phyloP scores from a whole-genome alignment of 2,797 vertebrate genomes.

The Clarias pachynema region DNA sequence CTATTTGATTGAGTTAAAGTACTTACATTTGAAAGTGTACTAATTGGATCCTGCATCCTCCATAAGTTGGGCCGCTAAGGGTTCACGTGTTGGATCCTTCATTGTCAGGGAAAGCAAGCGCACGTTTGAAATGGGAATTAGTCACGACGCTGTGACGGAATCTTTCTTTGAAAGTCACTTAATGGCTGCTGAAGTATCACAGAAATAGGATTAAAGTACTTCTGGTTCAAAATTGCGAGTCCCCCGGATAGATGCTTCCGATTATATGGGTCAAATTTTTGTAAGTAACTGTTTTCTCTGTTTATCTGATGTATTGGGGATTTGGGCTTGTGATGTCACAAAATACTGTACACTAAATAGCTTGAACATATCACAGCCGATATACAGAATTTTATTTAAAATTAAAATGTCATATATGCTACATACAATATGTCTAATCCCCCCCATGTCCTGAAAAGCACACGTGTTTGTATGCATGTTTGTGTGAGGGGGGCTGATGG shows the following conservation, averaged over 20 bases:
- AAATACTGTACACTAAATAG: neutral
- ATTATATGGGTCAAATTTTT: neutral
- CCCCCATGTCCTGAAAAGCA: neutral
- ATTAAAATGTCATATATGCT: neutral
- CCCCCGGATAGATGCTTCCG: no score
- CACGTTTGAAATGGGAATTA: no score
- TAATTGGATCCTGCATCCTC: no score
- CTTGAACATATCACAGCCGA: neutral
- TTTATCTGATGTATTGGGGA: neutral
- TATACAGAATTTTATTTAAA: neutral
- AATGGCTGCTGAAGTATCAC: neutral
- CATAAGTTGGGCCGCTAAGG: no score
- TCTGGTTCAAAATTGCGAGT: neutral
- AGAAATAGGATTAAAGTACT: neutral
- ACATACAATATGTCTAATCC: neutral
- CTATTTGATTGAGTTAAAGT: no score
- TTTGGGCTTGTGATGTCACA: neutral
- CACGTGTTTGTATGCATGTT: conserved; percentile 27
- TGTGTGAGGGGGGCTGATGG: conserved; percentile 1
- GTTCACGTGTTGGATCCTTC: no score
- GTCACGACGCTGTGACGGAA: no score
- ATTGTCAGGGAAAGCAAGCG: no score
- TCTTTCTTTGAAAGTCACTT: neutral
- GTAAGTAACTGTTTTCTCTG: neutral
- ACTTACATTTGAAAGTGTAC: no score